Evolutionary conservation across 2,888 invertebrate genomes (phyloP).

Genomic region (Dicranocentrus wangi): DNA sequence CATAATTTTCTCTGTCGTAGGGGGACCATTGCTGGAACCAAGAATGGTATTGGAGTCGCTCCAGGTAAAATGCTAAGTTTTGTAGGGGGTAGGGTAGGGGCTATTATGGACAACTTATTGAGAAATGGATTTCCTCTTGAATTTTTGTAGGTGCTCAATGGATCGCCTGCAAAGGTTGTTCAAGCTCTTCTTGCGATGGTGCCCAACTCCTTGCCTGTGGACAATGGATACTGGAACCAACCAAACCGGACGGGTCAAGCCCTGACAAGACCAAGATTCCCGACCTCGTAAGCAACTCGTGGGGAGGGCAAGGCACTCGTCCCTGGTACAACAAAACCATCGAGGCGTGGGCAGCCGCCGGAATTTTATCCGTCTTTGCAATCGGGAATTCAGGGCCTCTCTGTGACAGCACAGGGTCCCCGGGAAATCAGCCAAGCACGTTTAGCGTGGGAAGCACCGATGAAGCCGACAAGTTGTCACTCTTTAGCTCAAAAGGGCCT

Average conservation of each 20-base stretch:
- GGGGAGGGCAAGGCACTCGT: slow-evolving; percentile 28
- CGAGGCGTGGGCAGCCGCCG: slow-evolving; percentile 50
- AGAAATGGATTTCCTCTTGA: too few species aligned
- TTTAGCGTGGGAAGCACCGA: slow-evolving; percentile 45
- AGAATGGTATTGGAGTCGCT: slow-evolving; percentile 33
- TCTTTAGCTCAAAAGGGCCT: slow-evolving; percentile 38
- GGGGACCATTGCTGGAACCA: slow-evolving; percentile 34
- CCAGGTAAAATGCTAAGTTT: too few species aligned
- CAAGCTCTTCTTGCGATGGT: slow-evolving; percentile 1
- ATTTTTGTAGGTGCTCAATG: too few species aligned
- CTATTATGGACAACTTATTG: slow-evolving; percentile 37
- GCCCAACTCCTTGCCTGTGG: slow-evolving; percentile 29
- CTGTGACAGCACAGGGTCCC: slow-evolving; percentile 29
- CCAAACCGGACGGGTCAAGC: slow-evolving; percentile 29
- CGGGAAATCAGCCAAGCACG: slow-evolving; percentile 33
- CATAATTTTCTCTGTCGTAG: slow-evolving; percentile 14
- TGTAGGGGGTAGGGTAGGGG: too few species aligned
- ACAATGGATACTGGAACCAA: slow-evolving; percentile 47
- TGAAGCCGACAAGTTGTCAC: slow-evolving; percentile 26
- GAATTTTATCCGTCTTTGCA: slow-evolving; percentile 48
- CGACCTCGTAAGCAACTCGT: slow-evolving; percentile 41
- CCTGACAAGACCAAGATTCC: slow-evolving; percentile 26
- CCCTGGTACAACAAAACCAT: slow-evolving; percentile 46
- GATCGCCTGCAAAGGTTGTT: slow-evolving; percentile 4
- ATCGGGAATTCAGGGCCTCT: slow-evolving; percentile 50